phyloP scores from a whole-genome alignment of 2,113 vertebrate species.

The Notechis scutatus region DNA sequence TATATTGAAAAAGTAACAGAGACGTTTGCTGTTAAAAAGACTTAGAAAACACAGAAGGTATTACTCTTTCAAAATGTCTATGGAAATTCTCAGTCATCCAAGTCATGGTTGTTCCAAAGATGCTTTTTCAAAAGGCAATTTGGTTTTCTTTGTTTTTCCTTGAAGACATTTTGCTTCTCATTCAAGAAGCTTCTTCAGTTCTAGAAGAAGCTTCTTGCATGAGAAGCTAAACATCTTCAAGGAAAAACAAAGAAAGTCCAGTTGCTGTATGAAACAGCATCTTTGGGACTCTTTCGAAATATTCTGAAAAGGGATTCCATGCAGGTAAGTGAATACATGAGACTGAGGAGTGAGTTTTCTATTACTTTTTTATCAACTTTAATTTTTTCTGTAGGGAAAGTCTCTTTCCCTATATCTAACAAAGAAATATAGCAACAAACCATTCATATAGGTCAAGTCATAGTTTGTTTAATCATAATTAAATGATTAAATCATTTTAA shows the following conservation, averaged over 20 bases:
- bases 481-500: too few species aligned
- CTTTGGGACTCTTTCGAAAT: not conserved
- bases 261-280: too few species aligned
- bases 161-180: too few species aligned
- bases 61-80: too few species aligned
- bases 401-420: not conserved
- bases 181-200: too few species aligned
- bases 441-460: not conserved
- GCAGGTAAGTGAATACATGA: not conserved
- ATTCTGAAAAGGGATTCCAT: not conserved
- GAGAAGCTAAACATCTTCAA: too few species aligned
- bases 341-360: not conserved
- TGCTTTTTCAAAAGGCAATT: too few species aligned
- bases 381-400: not conserved
- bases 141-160: too few species aligned
- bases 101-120: too few species aligned
- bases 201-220: too few species aligned
- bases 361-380: not conserved
- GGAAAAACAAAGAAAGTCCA: too few species aligned
- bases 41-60: not conserved
- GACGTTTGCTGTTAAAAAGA: not conserved
- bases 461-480: not conserved
- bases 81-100: too few species aligned
- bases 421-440: not conserved
- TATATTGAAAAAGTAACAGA: not conserved